phyloP scores from a whole-genome alignment of 2,888 invertebrate species.

The Falcaria lacertinaria region DNA sequence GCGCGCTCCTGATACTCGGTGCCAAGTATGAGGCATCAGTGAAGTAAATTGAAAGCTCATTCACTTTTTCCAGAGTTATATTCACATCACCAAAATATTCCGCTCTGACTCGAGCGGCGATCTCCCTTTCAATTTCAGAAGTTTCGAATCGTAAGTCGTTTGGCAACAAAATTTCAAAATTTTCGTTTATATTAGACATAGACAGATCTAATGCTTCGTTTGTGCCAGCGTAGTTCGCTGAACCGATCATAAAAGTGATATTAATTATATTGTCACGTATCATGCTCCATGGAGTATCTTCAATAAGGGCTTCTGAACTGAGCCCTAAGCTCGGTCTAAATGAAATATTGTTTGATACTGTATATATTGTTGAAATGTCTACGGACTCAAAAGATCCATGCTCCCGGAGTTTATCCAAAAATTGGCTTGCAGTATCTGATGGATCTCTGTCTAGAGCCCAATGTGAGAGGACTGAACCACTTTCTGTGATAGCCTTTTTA shows the following conservation, averaged over 20 bases:
- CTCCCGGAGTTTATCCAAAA: conserved; percentile 47
- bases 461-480: conserved; percentile 53
- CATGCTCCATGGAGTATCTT: conserved; percentile 43
- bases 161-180: conserved; percentile 39
- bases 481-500: conserved; percentile 58
- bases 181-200: conserved; percentile 34
- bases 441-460: conserved; percentile 59
- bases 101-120: conserved; percentile 31
- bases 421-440: conserved; percentile 29
- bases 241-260: conserved; percentile 50
- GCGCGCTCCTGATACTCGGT: conserved; percentile 46
- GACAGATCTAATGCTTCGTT: conserved; percentile 39
- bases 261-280: conserved; percentile 29
- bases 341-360: conserved; percentile 26
- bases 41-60: conserved; percentile 37
- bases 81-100: conserved; percentile 44
- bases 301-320: conserved; percentile 34
- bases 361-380: conserved; percentile 26
- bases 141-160: conserved; percentile 44
- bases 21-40: conserved; percentile 54
- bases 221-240: conserved; percentile 49
- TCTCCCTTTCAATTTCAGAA: conserved; percentile 18
- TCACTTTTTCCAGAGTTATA: conserved; percentile 27
- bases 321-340: conserved; percentile 52
- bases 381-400: conserved; percentile 18